Base-by-base conservation (phyloP, 2,797 vertebrate species). In the Enteromius treurensis region DNA sequence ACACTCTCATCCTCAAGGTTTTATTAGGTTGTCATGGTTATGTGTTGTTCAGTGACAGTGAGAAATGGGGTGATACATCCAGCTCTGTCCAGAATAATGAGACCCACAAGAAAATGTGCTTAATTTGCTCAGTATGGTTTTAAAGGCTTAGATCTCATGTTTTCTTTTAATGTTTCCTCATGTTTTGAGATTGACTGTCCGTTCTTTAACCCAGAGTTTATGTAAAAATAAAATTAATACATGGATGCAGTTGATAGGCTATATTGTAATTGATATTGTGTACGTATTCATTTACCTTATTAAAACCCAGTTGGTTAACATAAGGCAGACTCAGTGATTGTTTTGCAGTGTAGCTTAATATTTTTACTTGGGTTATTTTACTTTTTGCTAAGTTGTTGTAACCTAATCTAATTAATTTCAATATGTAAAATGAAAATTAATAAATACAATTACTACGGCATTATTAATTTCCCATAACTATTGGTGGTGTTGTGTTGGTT, bases 1-100 rank as follows among this genome's bases (percentile, higher is more conserved):
- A 53, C 79, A 73, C 79, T 62, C 76, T 21, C 23, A 74, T 53
- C 65, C 82, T 49, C 42, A 29, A 62, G 65, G 15, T 75, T 73
- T 81, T 86, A 64, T 77, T 65, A 26, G 64, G 76, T 75, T 60
- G 62, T 65, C 81, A 75, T 70, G 78, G 80, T 69, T 80, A 83
- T 79, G 42, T 65, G 80, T 77, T 47, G 45, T 81, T 7, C 62
- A 76, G 47, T 84, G 75, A 86, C 76, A 83, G 83, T 76, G 80
- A 84, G 64, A 74, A 84, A 87, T 81, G 32, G 55, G 37, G 37
- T 77, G 68, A 87, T 79, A 1, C 21, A 14, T 77, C 29, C 49
- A 58, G 47, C 58, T 81, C 11, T 49, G n/a, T 74, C 64, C 79
- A 21, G 75, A 74, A 73, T 62, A 83, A 69, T 64, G 34, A 84